Conservation (phyloP, 2,113 vertebrate genomes). For the Silurus asotus region DNA sequence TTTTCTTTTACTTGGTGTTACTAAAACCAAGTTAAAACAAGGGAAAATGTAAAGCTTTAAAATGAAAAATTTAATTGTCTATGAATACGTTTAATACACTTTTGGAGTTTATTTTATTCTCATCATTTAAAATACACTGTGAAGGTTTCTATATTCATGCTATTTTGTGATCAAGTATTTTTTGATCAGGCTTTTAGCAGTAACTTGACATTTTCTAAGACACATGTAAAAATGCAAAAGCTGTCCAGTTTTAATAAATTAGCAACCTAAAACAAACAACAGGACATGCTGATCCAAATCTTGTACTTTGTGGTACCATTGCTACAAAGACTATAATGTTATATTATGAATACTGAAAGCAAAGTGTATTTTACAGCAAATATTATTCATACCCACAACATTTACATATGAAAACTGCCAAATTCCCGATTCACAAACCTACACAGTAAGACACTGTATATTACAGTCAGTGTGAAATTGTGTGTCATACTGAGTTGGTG, state of each 20-base stretch:
- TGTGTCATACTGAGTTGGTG: neutral
- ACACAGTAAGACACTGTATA: slow-evolving; percentile 26
- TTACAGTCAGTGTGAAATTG: slow-evolving; percentile 20
- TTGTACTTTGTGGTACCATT: neutral
- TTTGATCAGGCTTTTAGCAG: neutral
- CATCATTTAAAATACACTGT: neutral
- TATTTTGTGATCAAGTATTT: neutral
- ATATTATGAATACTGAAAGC: neutral
- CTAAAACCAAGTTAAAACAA: neutral
- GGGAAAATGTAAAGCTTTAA: neutral
- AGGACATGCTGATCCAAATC: neutral
- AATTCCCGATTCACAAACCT: slow-evolving; percentile 5
- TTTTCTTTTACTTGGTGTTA: neutral
- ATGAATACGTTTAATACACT: neutral
- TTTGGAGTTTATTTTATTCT: neutral
- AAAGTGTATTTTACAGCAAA: neutral
- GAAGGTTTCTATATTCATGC: neutral
- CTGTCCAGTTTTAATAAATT: neutral
- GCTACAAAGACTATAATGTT: neutral
- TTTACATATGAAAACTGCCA: slow-evolving; percentile 15
- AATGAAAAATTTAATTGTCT: neutral
- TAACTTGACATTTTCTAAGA: neutral
- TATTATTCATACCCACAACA: neutral
- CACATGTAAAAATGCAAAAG: neutral
- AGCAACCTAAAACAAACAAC: neutral